Conservation (phyloP, 1,140 invertebrate species). For the Myzus persicae region DNA sequence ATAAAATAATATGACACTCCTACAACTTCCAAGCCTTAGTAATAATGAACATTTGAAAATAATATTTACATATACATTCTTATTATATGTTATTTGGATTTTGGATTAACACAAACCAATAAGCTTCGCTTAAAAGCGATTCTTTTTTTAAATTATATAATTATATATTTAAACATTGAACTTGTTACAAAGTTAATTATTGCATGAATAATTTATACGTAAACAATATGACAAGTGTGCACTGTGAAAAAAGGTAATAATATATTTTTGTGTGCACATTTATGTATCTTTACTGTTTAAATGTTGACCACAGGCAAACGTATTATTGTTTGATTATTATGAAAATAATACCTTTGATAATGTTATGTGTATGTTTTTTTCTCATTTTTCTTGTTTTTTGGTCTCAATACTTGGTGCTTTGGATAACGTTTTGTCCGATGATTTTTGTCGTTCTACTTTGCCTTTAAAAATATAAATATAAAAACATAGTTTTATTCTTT, state of each 20-base stretch:
- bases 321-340: background rate
- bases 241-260: background rate
- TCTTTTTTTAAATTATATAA: background rate
- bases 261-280: background rate
- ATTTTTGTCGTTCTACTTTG: conserved; percentile 46
- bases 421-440: conserved; percentile 6
- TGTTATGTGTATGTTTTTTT: background rate
- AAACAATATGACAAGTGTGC: background rate
- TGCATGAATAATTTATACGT: background rate
- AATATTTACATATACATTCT: background rate
- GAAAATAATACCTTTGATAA: conserved; percentile 16
- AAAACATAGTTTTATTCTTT: background rate
- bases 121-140: background rate
- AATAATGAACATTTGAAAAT: no score
- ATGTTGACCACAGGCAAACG: background rate
- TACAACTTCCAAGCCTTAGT: no score
- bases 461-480: conserved; percentile 9
- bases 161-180: background rate
- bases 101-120: background rate
- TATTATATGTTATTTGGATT: background rate
- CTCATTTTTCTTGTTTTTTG: conserved; percentile 49
- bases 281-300: background rate
- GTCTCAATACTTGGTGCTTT: conserved; percentile 38
- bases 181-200: background rate
- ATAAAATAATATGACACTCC: no score